Evolutionary conservation across 2,888 invertebrate genomes (phyloP).

Genomic region (Mythimna impura): DNA sequence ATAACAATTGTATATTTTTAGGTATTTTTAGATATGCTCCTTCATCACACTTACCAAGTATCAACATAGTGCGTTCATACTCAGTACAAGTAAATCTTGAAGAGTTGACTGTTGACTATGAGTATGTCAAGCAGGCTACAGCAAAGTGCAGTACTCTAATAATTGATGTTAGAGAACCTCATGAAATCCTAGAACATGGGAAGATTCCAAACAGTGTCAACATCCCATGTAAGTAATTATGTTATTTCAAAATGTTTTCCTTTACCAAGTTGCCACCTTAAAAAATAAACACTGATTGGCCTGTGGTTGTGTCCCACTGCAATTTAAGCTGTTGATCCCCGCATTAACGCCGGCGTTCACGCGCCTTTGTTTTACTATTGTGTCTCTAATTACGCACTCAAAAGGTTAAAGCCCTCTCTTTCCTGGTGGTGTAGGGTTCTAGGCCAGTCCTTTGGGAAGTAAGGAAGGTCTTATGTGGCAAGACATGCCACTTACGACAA

Average conservation of each 20-base stretch:
- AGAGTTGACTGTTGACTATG: constrained; percentile 80
- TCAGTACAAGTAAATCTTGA: constrained; percentile 71
- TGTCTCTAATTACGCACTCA: no score
- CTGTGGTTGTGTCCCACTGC: no score
- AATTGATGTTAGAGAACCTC: constrained; percentile 94
- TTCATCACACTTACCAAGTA: constrained; percentile 38
- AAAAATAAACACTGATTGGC: no score
- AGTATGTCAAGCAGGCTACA: constrained; percentile 83
- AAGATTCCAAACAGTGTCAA: constrained; percentile 94
- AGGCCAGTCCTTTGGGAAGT: no score
- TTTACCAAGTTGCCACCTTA: background rate
- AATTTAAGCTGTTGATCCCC: no score
- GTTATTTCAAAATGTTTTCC: background rate
- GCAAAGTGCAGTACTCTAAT: constrained; percentile 83
- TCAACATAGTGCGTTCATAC: constrained; percentile 64
- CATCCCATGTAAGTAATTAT: constrained; percentile 92
- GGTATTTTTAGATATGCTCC: constrained; percentile 46
- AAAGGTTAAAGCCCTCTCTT: no score
- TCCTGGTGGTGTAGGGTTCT: no score
- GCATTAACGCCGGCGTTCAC: no score
- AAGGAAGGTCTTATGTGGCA: no score
- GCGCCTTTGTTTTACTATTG: no score
- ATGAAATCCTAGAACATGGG: constrained; percentile 93
- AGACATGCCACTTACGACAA: no score
- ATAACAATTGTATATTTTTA: background rate